Evolutionary conservation across 1,140 invertebrate species (phyloP), one percentile per base, ranked within the genome.

Genomic region (Aphelinus certus): DNA sequence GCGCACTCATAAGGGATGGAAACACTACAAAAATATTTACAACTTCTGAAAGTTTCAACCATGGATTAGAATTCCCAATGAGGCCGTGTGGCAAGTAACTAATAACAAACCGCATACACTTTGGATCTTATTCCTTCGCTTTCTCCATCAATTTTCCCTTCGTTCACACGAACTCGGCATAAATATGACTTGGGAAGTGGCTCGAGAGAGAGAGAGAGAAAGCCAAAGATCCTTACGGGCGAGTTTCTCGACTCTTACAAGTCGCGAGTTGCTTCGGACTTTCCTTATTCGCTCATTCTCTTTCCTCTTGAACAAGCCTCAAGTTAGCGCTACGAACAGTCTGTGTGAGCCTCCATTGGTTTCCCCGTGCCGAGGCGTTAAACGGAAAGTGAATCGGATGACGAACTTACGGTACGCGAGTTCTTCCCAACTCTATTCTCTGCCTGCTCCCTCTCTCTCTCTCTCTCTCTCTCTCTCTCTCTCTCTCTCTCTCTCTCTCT

Each of bases 111-210:
- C 26, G 26, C 26, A 26, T 26, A 26, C 26, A 26, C 26, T 26
- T 26, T 26, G 26, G 26, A 26, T 26, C 65, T 42, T 74, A 56
- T 51, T 63, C 53, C 55, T 74, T 62, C 57, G 45, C 49, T 46
- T 48, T 76, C 62, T 68, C 42, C 49, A n/a, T 55, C 61, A 56
- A 7, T 75, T 51, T 60, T 45, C 63, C 66, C 48, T 65, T 74
- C 75, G 57, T 71, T 66, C 10, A 57, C 66, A 73, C 76, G 66
- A 76, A 61, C 73, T 76, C 76, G 77, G 79, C 79, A 75, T 82
- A 80, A 84, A 81, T 82, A 84, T 81, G 71, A 76, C 81, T 80
- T 77, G 73, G 77, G 79, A 74, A 81, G 77, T 67, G 76, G 68
- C 63, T 26, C 57, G 63, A 68, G 26, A 26, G 26, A 26, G 26